Evolutionary conservation across 1,140 invertebrate species (phyloP), one percentile per base, ranked within the genome.

Genomic region (Pissodes strobi): DNA sequence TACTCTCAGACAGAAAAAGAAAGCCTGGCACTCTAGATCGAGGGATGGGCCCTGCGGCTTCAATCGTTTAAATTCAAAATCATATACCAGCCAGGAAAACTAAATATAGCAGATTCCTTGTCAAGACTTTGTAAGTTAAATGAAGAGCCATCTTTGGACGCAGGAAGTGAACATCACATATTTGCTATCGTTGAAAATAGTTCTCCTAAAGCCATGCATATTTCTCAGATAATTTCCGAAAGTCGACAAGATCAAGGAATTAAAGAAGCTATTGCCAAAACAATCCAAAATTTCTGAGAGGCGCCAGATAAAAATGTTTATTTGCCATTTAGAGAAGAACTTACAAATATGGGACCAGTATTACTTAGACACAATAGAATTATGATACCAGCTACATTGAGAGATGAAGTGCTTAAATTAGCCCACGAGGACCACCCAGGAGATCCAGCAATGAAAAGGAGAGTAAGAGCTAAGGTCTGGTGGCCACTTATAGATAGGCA

Each of bases 1-100:
- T 80, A 79, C 45, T 78, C 75, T 1, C 74, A 80, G 60, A 79
- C 75, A 13, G 80, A 82, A 61, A 75, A 77, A 57, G 79, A 82
- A 67, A 67, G 71, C 19, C 51, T 80, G 1, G 71, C 75, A 3
- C 51, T 74, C 21, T 39, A 73, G 34, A 76, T 79, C 23, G 72
- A 79, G 65, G 39, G 75, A 48, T 78, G 77, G 78, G 41, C 77
- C 13, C 46, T 78, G 17, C 65, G 74, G 38, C 59, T 78, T 30
- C 72, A 76, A 76, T 18, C 74, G 15, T 78, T 67, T 56, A 71
- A 70, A 63, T 78, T 69, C 58, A 69, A 71, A 46, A 65, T 78
- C 10, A 67, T 74, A 30, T 78, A 78, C 61, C 66, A 72, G 61
- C 22, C 73, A 51, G 74, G 74, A 8, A 79, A 79, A 51, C 56